phyloP scores from a whole-genome alignment of 2,113 vertebrate species.

The Protomyctophum bolini region DNA sequence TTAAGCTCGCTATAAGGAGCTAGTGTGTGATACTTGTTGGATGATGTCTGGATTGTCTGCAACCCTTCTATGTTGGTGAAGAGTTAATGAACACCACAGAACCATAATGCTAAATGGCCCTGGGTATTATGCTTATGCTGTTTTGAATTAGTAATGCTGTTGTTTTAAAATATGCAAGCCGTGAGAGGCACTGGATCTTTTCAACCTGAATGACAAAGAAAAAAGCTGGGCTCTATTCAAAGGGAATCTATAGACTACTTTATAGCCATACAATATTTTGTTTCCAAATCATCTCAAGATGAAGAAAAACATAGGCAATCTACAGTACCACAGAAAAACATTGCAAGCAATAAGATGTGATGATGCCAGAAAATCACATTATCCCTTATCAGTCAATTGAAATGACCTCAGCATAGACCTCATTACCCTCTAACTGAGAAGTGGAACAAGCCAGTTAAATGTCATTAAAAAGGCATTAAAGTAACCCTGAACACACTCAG shows the following conservation, averaged over 20 bases:
- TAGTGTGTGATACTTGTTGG: neutral
- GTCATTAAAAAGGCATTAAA: neutral
- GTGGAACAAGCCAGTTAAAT: neutral
- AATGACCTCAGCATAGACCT: neutral
- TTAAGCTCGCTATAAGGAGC: neutral
- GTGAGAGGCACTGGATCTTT: neutral
- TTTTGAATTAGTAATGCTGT: slow-evolving; percentile 1
- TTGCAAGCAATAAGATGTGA: neutral
- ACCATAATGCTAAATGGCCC: neutral
- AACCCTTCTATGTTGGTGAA: neutral
- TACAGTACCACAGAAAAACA: too few relatives aligned
- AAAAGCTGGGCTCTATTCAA: neutral
- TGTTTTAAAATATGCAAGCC: neutral
- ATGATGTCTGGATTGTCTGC: neutral
- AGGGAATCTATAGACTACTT: too few relatives aligned
- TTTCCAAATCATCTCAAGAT: too few relatives aligned
- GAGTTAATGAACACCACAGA: neutral
- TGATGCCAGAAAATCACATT: neutral
- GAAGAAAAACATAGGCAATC: too few relatives aligned
- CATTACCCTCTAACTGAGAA: neutral
- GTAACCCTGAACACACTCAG: neutral
- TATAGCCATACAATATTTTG: too few relatives aligned
- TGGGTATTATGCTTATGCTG: neutral
- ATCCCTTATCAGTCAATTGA: neutral
- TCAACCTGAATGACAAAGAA: neutral